Conservation (phyloP, 2,888 invertebrate genomes). For the Dryobota labecula region DNA sequence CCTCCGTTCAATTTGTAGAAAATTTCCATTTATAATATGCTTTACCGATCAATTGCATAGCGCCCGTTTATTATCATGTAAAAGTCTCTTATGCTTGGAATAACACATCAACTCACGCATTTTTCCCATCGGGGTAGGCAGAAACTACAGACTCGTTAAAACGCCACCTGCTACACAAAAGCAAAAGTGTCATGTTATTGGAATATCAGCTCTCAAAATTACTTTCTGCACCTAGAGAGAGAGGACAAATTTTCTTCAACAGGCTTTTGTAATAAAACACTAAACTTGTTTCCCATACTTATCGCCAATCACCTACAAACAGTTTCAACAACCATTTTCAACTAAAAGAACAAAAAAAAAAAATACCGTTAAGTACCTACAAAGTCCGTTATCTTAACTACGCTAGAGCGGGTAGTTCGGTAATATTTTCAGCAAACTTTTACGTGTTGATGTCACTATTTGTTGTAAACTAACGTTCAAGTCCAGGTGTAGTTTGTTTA, state of each 20-base stretch:
- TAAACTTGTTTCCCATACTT: constrained; percentile 21
- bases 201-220: not conserved
- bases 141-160: too few relatives aligned
- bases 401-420: constrained; percentile 49
- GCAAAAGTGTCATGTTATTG: not conserved
- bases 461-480: constrained; percentile 46
- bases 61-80: too few relatives aligned
- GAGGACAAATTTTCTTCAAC: not conserved
- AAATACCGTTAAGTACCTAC: constrained; percentile 44
- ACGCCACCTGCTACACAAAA: too few relatives aligned
- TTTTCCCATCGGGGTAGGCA: too few relatives aligned
- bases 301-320: constrained; percentile 32
- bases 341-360: constrained; percentile 34
- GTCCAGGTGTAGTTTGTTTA: constrained; percentile 28
- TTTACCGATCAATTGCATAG: not conserved
- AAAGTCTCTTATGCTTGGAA: not conserved
- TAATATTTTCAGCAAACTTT: constrained; percentile 62
- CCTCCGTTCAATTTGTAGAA: not conserved
- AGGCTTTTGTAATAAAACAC: not conserved
- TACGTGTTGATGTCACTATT: constrained; percentile 55
- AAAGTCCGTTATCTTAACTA: constrained; percentile 56
- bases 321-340: constrained; percentile 37
- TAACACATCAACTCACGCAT: too few relatives aligned
- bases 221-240: not conserved
- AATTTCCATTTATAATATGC: not conserved